A percentile compares a stretch with the other conserved stretches of the same genome.
phyloP scores from a whole-genome alignment of 1,140 invertebrate species.

The Hirudo medicinalis region DNA sequence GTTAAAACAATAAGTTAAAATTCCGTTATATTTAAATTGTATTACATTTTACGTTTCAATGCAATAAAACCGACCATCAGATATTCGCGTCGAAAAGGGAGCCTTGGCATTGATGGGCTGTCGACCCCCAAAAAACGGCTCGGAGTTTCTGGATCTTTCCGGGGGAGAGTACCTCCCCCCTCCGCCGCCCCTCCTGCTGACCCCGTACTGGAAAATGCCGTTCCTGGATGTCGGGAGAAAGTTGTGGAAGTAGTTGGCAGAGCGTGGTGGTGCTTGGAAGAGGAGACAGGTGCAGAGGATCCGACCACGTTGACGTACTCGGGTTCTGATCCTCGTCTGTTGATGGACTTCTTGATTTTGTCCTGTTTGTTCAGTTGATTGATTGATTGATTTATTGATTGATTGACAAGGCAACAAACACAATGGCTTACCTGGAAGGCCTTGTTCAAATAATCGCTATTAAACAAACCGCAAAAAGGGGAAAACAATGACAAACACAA shows the following conservation, averaged over 20 bases:
- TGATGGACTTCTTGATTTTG: slow-evolving; percentile 10
- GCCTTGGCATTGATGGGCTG: too few relatives aligned
- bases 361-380: background rate
- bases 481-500: background rate
- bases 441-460: too few relatives aligned
- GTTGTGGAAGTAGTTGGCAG: slow-evolving; percentile 6
- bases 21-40: too few relatives aligned
- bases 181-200: too few relatives aligned
- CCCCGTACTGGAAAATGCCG: background rate
- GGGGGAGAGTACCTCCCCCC: background rate
- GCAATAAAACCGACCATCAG: too few relatives aligned
- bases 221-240: background rate
- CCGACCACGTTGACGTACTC: slow-evolving; percentile 15
- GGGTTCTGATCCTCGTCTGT: slow-evolving; percentile 15
- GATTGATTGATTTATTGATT: too few relatives aligned
- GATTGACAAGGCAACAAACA: too few relatives aligned
- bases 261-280: slow-evolving; percentile 6
- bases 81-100: too few relatives aligned
- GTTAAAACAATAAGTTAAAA: too few relatives aligned
- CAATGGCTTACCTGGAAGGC: too few relatives aligned
- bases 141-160: background rate
- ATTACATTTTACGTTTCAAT: too few relatives aligned
- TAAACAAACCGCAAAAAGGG: background rate
- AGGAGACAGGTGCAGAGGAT: background rate
- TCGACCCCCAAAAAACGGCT: too few relatives aligned